phyloP scores from a whole-genome alignment of 2,797 vertebrate species.

The Crocodylus rhombifer region DNA sequence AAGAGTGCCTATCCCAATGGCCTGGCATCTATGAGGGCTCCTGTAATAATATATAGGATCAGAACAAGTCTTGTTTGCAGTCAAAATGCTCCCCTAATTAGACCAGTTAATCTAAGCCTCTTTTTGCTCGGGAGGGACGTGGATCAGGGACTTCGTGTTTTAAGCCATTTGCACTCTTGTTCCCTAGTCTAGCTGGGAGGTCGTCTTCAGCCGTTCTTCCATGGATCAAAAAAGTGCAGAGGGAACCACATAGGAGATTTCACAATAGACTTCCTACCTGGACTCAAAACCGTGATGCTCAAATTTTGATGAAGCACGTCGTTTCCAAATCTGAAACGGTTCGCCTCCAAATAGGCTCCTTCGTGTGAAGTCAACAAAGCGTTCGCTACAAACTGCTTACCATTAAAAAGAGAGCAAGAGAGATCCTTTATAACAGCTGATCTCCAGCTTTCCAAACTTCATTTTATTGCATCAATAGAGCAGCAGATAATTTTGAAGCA shows the following conservation, averaged over 20 bases:
- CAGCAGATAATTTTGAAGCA: neutral
- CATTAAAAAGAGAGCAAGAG: neutral
- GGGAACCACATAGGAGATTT: neutral
- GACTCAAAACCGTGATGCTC: neutral
- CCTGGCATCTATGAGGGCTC: neutral
- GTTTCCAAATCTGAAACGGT: neutral
- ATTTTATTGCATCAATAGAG: neutral
- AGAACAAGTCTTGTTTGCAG: neutral
- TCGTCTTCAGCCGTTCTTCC: neutral
- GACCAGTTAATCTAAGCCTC: neutral
- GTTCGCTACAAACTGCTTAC: neutral
- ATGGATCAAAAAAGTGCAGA: neutral
- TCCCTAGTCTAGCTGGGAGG: neutral
- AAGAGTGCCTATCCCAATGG: neutral
- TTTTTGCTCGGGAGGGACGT: neutral
- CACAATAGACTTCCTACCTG: constrained; percentile 16
- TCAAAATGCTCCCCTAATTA: accelerated
- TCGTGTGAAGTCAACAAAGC: neutral
- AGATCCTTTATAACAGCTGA: neutral
- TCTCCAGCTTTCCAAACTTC: neutral
- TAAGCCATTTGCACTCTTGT: neutral
- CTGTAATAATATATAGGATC: neutral
- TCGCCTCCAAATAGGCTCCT: neutral
- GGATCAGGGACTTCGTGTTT: neutral
- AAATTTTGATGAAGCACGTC: too few relatives aligned